Evolutionary conservation across 2,113 vertebrate genomes (phyloP), one percentile per base, ranked within the genome.

Genomic region (Seriola aureovittata): DNA sequence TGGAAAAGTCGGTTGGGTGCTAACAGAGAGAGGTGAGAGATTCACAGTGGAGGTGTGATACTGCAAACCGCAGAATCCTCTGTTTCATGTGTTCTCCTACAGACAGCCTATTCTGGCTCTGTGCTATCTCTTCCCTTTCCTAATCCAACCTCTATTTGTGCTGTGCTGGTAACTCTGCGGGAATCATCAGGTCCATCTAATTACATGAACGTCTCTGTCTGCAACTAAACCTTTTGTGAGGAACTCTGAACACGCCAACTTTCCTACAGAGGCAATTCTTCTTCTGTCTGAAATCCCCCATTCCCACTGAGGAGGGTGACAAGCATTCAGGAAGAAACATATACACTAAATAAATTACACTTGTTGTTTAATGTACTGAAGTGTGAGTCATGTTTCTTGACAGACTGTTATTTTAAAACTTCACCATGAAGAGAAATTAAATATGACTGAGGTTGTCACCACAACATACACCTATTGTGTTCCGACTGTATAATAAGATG

Each of bases 11-110:
- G 2, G 57, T 4, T 23, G 66, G 69, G 75, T 66, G 92, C 38
- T 23, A 25, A 23, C 54, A 62, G 74, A 75, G 78, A 44, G 76
- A 88, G 86, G 91, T 85, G 94, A 92, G 92, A 94, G 73, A 89
- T 87, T 91, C 82, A 69, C 86, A 75, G 85, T 7, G 68, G 78
- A 89, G 88, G 91, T 91, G 91, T 60, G 87, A 93, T 79, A 0
- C 75, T 34, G 58, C 46, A 70, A 54, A 40, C 63, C 29, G 63
- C 55, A 66, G 52, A 79, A 68, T 13, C 29, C 36, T 67, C 54
- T 48, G 60, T 23, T 66, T 70, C 4, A 46, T 29, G n/a, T 9
- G 11, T 62, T 67, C 16, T 17, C 73, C 44, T 63, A 17, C 40
- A 82, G 63, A 34, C 32, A 3, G 40, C 19, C 59, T 32, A 7